Percentiles rank a stretch among this genome's conserved stretches.
phyloP scores from a whole-genome alignment of 2,888 invertebrate species.

The Litoditis marina region DNA sequence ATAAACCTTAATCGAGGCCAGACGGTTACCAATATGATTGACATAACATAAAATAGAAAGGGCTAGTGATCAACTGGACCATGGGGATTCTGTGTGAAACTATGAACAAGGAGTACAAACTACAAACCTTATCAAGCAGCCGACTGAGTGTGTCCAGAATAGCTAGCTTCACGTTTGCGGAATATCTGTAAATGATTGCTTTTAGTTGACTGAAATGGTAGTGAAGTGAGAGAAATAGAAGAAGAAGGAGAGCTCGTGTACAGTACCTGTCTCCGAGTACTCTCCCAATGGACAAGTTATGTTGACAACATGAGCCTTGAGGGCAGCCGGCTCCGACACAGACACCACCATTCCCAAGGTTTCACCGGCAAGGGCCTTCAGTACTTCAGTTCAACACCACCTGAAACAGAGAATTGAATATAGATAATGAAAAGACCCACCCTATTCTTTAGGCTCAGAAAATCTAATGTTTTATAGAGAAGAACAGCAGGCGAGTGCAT shows the following conservation, averaged over 20 bases:
- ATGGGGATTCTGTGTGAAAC: no score
- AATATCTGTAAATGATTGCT: slow-evolving; percentile 68
- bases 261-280: slow-evolving; percentile 76
- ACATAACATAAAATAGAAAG: no score
- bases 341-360: slow-evolving; percentile 79
- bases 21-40: no score
- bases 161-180: slow-evolving; percentile 88
- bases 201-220: no score
- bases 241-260: neutral
- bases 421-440: no score
- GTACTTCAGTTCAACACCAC: slow-evolving; percentile 88
- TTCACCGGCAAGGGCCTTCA: slow-evolving; percentile 89
- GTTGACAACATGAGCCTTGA: slow-evolving; percentile 80
- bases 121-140: slow-evolving; percentile 87
- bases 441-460: no score
- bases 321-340: slow-evolving; percentile 34
- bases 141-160: slow-evolving; percentile 88
- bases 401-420: no score
- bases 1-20: no score
- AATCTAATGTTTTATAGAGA: neutral
- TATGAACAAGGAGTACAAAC: no score
- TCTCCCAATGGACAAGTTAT: slow-evolving; percentile 93
- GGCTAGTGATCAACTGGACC: no score
- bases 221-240: neutral
- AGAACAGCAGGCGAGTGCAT: neutral